Evolutionary conservation across 2,797 vertebrate species (phyloP).

Genomic region (Acipenser oxyrinchus): DNA sequence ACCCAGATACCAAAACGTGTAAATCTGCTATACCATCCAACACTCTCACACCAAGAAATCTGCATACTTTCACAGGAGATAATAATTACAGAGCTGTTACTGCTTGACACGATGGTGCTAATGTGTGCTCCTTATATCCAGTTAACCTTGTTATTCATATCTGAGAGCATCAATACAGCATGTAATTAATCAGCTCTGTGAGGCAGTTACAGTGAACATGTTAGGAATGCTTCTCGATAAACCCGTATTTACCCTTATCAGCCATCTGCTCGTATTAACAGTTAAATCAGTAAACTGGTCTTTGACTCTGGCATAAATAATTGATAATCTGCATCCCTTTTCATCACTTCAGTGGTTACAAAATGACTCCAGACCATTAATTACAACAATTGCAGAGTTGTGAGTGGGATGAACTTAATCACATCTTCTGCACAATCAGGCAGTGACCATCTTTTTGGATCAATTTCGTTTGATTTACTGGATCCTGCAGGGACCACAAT

Average conservation of each 20-base stretch:
- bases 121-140: background rate
- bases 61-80: background rate
- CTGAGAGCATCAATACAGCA: background rate
- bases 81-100: conserved; percentile 3
- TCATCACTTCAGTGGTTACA: too few species aligned
- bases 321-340: too few species aligned
- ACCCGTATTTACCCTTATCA: background rate
- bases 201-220: background rate
- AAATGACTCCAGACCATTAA: background rate
- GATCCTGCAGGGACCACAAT: background rate
- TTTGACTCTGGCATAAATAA: too few species aligned
- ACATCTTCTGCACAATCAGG: background rate
- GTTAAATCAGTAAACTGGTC: too few species aligned
- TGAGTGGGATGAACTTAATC: background rate
- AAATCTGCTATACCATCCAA: too few species aligned
- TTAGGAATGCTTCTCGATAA: background rate
- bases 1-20: too few species aligned
- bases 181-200: conserved; percentile 6
- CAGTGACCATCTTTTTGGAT: background rate
- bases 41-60: background rate
- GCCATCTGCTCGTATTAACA: too few species aligned
- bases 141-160: background rate
- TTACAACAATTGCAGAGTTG: background rate
- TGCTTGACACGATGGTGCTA: background rate
- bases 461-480: background rate